phyloP scores from a whole-genome alignment of 64 coral and sea anemone species.

The Porites lutea region DNA sequence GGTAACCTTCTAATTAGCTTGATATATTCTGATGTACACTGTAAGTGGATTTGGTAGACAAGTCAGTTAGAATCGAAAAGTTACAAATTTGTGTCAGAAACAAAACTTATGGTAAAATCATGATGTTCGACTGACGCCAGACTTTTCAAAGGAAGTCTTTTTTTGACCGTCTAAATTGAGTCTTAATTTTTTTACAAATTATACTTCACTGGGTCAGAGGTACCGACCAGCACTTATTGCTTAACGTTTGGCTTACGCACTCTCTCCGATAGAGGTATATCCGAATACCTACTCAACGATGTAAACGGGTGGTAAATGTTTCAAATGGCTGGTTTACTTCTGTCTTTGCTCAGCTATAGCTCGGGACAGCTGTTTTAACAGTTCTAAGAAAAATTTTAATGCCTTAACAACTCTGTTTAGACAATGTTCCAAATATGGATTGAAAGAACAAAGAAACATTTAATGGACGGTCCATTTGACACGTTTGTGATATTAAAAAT shows the following conservation, averaged over 20 bases:
- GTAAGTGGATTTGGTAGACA: too few species aligned
- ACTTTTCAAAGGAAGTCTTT: not conserved
- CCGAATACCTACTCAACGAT: not conserved
- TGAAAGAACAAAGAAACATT: not conserved
- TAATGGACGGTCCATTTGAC: not conserved
- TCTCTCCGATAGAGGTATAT: not conserved
- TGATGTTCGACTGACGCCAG: too few species aligned
- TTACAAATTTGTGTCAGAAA: too few species aligned
- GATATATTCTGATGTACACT: too few species aligned
- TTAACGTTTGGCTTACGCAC: too few species aligned
- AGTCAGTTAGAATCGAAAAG: too few species aligned
- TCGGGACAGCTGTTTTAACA: constrained; percentile 21
- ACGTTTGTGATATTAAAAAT: not conserved
- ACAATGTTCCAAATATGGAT: constrained; percentile 29
- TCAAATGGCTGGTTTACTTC: constrained; percentile 4
- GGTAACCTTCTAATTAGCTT: too few species aligned
- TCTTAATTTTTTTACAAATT: too few species aligned
- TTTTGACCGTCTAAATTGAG: not conserved
- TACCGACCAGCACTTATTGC: too few species aligned
- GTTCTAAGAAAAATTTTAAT: not conserved
- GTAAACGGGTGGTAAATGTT: constrained; percentile 3
- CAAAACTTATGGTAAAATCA: too few species aligned
- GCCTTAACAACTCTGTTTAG: not conserved
- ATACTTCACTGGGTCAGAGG: too few species aligned
- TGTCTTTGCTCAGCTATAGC: constrained; percentile 25